phyloP scores from a whole-genome alignment of 1,140 invertebrate genomes.

The Chironomus tepperi region DNA sequence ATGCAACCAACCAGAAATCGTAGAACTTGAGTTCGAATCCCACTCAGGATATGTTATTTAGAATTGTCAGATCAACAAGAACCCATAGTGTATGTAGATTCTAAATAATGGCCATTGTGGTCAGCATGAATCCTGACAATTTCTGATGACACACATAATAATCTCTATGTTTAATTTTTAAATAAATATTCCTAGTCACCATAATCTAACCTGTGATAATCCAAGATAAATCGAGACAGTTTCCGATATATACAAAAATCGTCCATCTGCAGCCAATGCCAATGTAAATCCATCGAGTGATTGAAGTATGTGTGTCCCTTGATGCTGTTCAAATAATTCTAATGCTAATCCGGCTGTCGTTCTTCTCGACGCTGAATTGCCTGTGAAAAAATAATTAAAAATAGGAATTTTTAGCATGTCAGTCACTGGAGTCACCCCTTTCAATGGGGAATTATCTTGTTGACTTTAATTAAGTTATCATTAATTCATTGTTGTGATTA shows the following conservation, averaged over 20 bases:
- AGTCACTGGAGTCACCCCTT: not conserved
- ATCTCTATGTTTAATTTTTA: too few species aligned
- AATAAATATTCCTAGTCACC: too few species aligned
- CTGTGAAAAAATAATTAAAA: conserved; percentile 47
- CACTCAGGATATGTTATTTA: too few species aligned
- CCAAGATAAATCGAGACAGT: conserved; percentile 98
- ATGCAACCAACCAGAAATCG: too few species aligned
- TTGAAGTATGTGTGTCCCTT: conserved; percentile 94
- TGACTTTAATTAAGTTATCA: conserved; percentile 21
- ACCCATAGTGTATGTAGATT: too few species aligned
- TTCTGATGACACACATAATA: too few species aligned
- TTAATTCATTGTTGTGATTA: too few species aligned
- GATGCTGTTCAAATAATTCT: conserved; percentile 90
- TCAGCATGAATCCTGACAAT: too few species aligned
- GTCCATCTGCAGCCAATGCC: conserved; percentile 85
- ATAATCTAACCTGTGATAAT: conserved; percentile 80
- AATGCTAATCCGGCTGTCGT: conserved; percentile 56
- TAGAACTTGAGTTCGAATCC: too few species aligned
- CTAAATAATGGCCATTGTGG: too few species aligned
- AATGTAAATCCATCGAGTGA: conserved; percentile 94
- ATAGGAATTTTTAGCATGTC: not conserved
- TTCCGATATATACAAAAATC: conserved; percentile 97
- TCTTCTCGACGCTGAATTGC: conserved; percentile 53
- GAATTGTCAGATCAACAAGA: too few species aligned
- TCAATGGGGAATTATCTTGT: not conserved